These are phyloP conservation scores for Ptychochromis oligacanthus DNA, from an alignment of 2,113 vertebrate species.

Conservation along the genomic window DNA sequence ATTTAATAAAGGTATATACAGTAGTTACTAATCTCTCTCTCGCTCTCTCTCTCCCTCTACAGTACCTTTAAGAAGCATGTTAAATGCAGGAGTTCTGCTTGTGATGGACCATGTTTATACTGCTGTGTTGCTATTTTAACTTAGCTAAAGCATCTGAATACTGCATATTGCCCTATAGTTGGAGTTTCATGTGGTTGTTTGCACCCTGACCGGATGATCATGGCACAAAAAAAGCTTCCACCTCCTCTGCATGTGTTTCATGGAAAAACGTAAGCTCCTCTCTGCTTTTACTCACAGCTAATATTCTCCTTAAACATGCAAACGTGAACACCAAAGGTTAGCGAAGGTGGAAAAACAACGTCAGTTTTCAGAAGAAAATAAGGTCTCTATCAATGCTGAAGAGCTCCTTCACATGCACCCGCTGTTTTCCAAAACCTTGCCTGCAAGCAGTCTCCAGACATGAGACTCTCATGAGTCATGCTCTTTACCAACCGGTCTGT, in stretches of 20 bases:
- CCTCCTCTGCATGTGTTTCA: background rate
- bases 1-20: background rate
- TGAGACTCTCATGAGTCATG: conserved; percentile 34
- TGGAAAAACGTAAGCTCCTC: background rate
- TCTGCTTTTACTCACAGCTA: background rate
- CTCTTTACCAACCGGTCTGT: conserved; percentile 35
- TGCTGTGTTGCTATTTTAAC: background rate
- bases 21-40: too few relatives aligned
- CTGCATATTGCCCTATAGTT: background rate
- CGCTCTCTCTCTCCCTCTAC: too few relatives aligned
- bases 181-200: background rate
- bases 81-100: background rate
- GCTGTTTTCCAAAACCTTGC: conserved; percentile 19
- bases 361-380: background rate
- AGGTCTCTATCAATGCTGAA: background rate
- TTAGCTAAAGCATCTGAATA: background rate
- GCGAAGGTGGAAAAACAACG: too few relatives aligned
- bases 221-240: background rate
- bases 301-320: background rate
- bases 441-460: conserved; percentile 31
- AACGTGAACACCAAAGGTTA: background rate
- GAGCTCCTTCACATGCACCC: background rate
- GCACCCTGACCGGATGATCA: background rate
- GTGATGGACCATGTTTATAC: background rate
- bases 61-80: too few relatives aligned